phyloP scores from a whole-genome alignment of 2,113 vertebrate species.

The Solea senegalensis region DNA sequence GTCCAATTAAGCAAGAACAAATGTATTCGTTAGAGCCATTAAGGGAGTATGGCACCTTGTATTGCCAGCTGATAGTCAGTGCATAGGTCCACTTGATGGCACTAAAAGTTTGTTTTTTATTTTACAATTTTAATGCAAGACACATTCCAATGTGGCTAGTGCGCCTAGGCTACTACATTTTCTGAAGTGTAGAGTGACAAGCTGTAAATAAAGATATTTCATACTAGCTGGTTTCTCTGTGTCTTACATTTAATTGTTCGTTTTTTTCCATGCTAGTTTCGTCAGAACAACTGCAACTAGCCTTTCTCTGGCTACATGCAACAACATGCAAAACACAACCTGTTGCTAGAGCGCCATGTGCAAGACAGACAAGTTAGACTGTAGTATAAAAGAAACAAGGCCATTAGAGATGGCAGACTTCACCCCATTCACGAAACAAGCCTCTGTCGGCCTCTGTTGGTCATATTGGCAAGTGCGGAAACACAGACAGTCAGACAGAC shows the following conservation, averaged over 20 bases:
- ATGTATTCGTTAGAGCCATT: conserved; percentile 27
- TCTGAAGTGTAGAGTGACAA: conserved; percentile 46
- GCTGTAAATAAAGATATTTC: conserved; percentile 75
- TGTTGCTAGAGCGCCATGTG: no score
- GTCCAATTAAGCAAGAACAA: conserved; percentile 30
- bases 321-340: no score
- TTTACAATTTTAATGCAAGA: conserved; percentile 63
- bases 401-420: no score
- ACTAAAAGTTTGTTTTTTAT: conserved; percentile 52
- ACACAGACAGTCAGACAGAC: no score
- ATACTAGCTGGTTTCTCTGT: conserved; percentile 29
- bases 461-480: no score
- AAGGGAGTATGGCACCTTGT: conserved; percentile 40
- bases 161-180: conserved; percentile 40
- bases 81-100: conserved; percentile 55
- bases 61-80: conserved; percentile 49
- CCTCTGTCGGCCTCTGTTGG: no score
- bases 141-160: conserved; percentile 34
- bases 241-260: neutral
- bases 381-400: no score
- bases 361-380: no score
- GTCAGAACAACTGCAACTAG: no score
- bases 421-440: no score
- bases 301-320: no score
- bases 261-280: no score